Evolutionary conservation across 2,888 invertebrate genomes (phyloP).

Genomic region (Platerodrilus igneus): DNA sequence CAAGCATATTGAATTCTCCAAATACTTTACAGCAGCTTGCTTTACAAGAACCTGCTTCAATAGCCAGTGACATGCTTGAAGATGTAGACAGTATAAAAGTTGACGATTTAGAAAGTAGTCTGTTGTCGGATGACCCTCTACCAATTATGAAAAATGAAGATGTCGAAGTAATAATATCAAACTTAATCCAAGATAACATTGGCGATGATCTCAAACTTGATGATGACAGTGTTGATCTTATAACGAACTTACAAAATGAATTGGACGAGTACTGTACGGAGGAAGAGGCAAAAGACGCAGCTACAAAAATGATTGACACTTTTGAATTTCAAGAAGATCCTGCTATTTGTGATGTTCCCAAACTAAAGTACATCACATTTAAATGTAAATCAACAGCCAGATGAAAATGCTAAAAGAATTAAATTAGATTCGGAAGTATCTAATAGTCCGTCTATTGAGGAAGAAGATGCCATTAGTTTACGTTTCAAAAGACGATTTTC

Average conservation of each 20-base stretch:
- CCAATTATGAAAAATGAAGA: constrained; percentile 53
- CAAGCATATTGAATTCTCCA: constrained; percentile 51
- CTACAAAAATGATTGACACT: constrained; percentile 38
- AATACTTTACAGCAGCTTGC: constrained; percentile 53
- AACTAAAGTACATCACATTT: too few relatives aligned
- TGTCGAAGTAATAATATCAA: constrained; percentile 53
- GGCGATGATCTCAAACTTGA: constrained; percentile 44
- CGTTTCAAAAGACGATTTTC: constrained; percentile 42
- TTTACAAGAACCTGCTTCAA: constrained; percentile 21
- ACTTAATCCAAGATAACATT: constrained; percentile 51
- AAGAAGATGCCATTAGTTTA: constrained; percentile 43
- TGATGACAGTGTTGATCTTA: constrained; percentile 45
- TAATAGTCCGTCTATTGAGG: constrained; percentile 55
- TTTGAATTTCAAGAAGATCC: constrained; percentile 48
- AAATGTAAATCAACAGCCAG: too few relatives aligned
- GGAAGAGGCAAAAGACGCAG: constrained; percentile 31
- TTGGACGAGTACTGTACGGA: constrained; percentile 42
- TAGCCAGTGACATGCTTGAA: constrained; percentile 32
- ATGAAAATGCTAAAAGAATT: too few relatives aligned
- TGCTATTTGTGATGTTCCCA: constrained; percentile 36
- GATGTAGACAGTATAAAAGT: constrained; percentile 43
- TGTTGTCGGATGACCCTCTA: constrained; percentile 49
- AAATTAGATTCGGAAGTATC: constrained; percentile 51
- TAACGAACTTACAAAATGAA: constrained; percentile 43
- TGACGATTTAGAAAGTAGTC: constrained; percentile 48